Evolutionary conservation across 2,888 invertebrate genomes (phyloP).

Genomic region (Glaucopsyche alexis): DNA sequence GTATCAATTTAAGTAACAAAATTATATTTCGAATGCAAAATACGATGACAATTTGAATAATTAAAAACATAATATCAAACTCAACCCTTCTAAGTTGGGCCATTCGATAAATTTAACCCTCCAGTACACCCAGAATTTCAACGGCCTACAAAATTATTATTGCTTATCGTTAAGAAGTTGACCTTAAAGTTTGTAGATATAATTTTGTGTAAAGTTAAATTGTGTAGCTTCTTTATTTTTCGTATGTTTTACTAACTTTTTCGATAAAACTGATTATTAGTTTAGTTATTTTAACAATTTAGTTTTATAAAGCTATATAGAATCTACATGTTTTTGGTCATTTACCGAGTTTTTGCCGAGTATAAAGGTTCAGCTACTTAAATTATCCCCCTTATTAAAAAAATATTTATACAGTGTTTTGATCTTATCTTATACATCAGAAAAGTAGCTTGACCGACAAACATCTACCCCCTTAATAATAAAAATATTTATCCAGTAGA

Average conservation of each 20-base stretch:
- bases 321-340: too few relatives aligned
- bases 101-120: neutral
- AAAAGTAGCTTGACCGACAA: too few relatives aligned
- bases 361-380: too few relatives aligned
- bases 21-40: neutral
- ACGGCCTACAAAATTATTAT: conserved; percentile 7
- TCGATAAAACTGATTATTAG: neutral
- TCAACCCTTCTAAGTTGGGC: neutral
- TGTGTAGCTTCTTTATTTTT: neutral
- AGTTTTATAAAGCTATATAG: too few relatives aligned
- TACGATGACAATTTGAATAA: neutral
- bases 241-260: neutral
- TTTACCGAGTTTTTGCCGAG: too few relatives aligned
- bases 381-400: too few relatives aligned
- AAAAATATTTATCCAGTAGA: too few relatives aligned
- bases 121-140: conserved; percentile 2
- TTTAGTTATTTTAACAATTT: neutral
- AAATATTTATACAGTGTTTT: too few relatives aligned
- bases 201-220: neutral
- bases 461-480: too few relatives aligned
- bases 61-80: neutral
- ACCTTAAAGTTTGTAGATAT: neutral
- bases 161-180: neutral
- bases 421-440: too few relatives aligned
- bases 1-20: neutral